Evolutionary conservation across 1,140 invertebrate genomes (phyloP), one percentile per base, ranked within the genome.

Genomic region (Micrasema minimum): DNA sequence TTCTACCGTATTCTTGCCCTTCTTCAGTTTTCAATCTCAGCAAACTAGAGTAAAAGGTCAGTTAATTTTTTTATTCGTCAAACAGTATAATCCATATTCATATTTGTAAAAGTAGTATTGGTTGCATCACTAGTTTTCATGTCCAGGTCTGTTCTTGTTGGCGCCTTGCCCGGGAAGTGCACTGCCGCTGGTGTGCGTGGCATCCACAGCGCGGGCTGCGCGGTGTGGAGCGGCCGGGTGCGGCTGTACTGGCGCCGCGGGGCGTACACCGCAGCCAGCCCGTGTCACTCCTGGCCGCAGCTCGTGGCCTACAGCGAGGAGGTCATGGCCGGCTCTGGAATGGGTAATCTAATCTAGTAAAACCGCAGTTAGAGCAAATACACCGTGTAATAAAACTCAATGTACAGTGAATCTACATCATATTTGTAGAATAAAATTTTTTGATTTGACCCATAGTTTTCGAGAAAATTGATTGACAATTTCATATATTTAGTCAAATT

Each of bases 1-100:
- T 3, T 75, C 81, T 6, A 80, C 79, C 2, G 77, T 80, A 16
- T 78, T 86, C 9, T 79, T 80, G 62, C 84, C 84, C 6, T 83
- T 79, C 68, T 72, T 77, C 26, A 79, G 81, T 16, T 77, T 78
- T 68, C 75, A 76, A 23, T 72, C 77, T 7, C 77, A 79, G 48
- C 65, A 77, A 20, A 76, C 78, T 31, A 77, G 77, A 43, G 76
- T 85, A 7, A 81, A 77, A 71, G 82, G 82, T 83, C 68, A n/a
- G n/a, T n/a, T n/a, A n/a, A n/a, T n/a, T 72, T 55, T 69, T 37
- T 66, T 35, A 11, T 38, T 59, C 55, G n/a, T 35, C 6, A 5
- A 59, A 18, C 7, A 2, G 1, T 59, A 2, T 59, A n/a, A n/a
- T 20, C 48, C 48, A n/a, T n/a, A n/a, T n/a, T n/a, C n/a, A n/a